These are phyloP conservation scores for Aleiodes leptofemur DNA, from an alignment of 2,888 invertebrate genomes.

Conservation along the genomic window DNA sequence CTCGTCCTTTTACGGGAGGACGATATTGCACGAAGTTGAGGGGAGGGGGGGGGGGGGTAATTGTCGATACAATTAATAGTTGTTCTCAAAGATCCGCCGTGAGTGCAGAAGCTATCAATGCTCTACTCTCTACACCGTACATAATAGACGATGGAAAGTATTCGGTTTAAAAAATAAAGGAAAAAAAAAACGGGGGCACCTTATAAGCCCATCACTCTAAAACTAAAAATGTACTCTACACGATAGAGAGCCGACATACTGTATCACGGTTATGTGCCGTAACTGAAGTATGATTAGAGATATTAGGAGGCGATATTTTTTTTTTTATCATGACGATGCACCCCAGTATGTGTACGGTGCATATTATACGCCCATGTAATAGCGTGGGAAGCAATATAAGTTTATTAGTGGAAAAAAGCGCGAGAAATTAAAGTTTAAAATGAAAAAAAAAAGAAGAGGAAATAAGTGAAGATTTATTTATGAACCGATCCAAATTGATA, in stretches of 20 bases:
- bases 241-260: slow-evolving; percentile 7
- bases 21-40: slow-evolving; percentile 9
- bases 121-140: neutral
- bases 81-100: slow-evolving; percentile 33
- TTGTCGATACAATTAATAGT: slow-evolving; percentile 59
- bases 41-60: slow-evolving; percentile 40
- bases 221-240: neutral
- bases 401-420: slow-evolving; percentile 36
- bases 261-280: slow-evolving; percentile 46
- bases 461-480: too few species aligned
- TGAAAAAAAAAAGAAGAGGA: too few species aligned
- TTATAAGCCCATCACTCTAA: slow-evolving; percentile 46
- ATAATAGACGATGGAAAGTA: slow-evolving; percentile 28
- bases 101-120: neutral
- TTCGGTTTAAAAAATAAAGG: neutral
- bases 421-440: too few species aligned
- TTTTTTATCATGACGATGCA: slow-evolving; percentile 38
- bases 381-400: slow-evolving; percentile 54
- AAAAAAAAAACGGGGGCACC: slow-evolving; percentile 25
- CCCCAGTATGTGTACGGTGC: slow-evolving; percentile 19
- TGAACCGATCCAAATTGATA: slow-evolving; percentile 36
- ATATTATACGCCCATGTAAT: slow-evolving; percentile 40
- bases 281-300: slow-evolving; percentile 53
- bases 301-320: slow-evolving; percentile 44
- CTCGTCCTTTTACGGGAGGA: slow-evolving; percentile 53